Evolutionary conservation across 2,113 vertebrate genomes (phyloP).

Genomic region (Nibea coibor): DNA sequence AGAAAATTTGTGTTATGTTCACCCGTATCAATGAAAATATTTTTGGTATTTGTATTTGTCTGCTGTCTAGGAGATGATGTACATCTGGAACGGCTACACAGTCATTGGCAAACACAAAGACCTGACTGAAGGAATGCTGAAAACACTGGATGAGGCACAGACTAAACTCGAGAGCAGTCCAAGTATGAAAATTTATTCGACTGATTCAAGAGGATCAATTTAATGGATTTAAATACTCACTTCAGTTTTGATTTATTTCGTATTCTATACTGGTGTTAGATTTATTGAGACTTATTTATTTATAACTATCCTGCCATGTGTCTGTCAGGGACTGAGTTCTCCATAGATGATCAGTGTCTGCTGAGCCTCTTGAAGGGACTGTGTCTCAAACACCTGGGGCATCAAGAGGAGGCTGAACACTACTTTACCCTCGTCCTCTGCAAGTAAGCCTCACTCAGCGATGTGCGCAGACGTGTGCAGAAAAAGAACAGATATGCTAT

Average conservation of each 20-base stretch:
- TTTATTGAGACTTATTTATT: background rate
- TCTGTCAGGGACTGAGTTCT: conserved; percentile 87
- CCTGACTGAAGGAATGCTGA: conserved; percentile 93
- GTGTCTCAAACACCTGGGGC: conserved; percentile 94
- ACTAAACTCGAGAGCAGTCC: conserved; percentile 83
- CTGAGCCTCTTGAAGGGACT: conserved; percentile 94
- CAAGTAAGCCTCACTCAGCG: conserved; percentile 86
- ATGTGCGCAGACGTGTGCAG: conserved; percentile 4
- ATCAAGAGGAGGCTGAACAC: conserved; percentile 90
- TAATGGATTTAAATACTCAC: background rate
- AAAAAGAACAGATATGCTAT: background rate
- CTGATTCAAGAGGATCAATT: background rate
- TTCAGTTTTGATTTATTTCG: background rate
- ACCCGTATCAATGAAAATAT: background rate
- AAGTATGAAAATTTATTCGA: conserved; percentile 82
- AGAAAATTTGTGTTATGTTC: background rate
- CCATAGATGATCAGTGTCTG: conserved; percentile 92
- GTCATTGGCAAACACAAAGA: conserved; percentile 95
- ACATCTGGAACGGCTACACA: conserved; percentile 98
- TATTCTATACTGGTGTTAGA: background rate
- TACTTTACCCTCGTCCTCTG: conserved; percentile 93
- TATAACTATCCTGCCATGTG: conserved; percentile 9
- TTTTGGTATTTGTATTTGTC: background rate
- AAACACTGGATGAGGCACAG: conserved; percentile 90
- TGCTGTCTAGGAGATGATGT: conserved; percentile 96